Evolutionary conservation across 2,113 vertebrate genomes (phyloP).

Genomic region (Amphiprion ocellaris): DNA sequence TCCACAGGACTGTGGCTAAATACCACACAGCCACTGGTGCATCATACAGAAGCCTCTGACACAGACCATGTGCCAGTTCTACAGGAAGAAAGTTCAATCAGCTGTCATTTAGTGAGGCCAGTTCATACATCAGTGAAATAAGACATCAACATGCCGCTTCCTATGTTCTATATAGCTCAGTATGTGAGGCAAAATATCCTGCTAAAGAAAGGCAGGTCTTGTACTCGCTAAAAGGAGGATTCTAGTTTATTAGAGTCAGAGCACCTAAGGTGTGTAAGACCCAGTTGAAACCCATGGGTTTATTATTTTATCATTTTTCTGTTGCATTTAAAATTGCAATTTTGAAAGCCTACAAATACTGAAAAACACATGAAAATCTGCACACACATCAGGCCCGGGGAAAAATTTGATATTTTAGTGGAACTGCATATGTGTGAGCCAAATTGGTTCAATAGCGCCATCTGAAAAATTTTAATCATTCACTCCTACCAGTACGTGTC

Average conservation of each 20-base stretch:
- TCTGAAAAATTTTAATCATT: no score
- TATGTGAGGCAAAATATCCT: background rate
- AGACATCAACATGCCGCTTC: background rate
- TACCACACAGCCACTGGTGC: conserved; percentile 35
- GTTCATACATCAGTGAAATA: conserved; percentile 14
- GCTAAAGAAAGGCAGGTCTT: background rate
- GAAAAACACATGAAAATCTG: no score
- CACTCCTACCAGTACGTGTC: no score
- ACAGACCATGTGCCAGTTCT: background rate
- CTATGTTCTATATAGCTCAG: background rate
- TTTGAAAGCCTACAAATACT: no score
- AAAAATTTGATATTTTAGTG: no score
- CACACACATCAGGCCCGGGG: no score
- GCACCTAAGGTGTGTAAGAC: no score
- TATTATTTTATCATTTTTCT: no score
- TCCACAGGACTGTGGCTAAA: conserved; percentile 51
- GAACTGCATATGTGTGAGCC: no score
- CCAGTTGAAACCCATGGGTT: no score
- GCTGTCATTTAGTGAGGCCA: conserved; percentile 7
- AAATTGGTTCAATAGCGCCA: no score
- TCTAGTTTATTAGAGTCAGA: background rate
- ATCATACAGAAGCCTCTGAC: conserved; percentile 30
- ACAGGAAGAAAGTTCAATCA: background rate
- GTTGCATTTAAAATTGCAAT: no score
- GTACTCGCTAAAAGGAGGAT: background rate